Evolutionary conservation across 2,113 vertebrate genomes (phyloP).

Genomic region (Connochaetes taurinus): DNA sequence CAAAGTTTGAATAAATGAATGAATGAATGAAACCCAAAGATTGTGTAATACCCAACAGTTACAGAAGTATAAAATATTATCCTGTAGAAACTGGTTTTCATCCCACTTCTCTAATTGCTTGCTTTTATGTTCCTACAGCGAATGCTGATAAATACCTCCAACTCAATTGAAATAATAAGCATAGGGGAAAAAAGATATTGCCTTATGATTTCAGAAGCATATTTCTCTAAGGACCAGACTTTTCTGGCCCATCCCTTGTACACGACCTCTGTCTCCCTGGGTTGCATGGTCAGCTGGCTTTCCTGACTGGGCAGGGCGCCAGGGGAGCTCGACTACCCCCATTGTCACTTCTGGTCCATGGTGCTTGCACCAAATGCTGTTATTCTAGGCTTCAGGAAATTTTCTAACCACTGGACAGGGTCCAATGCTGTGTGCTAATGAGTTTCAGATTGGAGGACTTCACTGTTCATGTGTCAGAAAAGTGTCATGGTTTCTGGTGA

Average conservation of each 20-base stretch:
- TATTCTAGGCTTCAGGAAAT: slow-evolving; percentile 83
- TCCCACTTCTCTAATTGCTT: slow-evolving; percentile 71
- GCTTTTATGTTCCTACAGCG: slow-evolving; percentile 57
- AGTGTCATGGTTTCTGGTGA: slow-evolving; percentile 77
- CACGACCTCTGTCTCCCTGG: slow-evolving; percentile 69
- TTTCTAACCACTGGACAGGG: slow-evolving; percentile 87
- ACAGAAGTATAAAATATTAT: background rate
- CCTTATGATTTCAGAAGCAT: slow-evolving; percentile 72
- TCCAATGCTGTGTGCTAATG: slow-evolving; percentile 90
- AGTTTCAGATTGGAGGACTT: slow-evolving; percentile 89
- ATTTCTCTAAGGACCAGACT: slow-evolving; percentile 74
- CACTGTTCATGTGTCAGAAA: slow-evolving; percentile 83
- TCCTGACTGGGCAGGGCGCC: slow-evolving; percentile 75
- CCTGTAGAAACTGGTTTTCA: slow-evolving; percentile 51
- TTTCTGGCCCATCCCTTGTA: slow-evolving; percentile 67
- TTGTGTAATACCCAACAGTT: slow-evolving; percentile 16
- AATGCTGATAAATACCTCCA: slow-evolving; percentile 69
- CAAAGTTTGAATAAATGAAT: background rate
- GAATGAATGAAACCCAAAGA: background rate
- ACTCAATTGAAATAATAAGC: slow-evolving; percentile 72
- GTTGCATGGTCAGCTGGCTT: slow-evolving; percentile 77
- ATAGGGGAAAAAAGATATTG: slow-evolving; percentile 66
- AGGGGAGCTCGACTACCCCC: slow-evolving; percentile 73
- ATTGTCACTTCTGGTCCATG: slow-evolving; percentile 81
- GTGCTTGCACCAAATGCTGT: slow-evolving; percentile 80